Conservation (phyloP, 1,140 invertebrate genomes). For the Pantala flavescens region DNA sequence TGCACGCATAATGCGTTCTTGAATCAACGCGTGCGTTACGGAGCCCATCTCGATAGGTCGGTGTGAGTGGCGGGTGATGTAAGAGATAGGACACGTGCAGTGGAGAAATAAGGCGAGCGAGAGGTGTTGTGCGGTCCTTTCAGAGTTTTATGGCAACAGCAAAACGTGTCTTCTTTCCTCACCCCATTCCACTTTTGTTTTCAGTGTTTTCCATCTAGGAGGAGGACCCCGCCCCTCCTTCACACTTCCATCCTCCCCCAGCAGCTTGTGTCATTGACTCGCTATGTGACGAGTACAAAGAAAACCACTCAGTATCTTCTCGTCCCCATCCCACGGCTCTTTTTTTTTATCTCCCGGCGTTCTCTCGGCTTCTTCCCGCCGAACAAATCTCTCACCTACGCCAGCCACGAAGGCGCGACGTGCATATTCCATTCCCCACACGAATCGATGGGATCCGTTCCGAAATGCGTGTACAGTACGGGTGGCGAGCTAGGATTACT, state of each 20-base stretch:
- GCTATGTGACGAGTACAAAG: neutral
- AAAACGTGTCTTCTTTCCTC: neutral
- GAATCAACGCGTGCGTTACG: too few species aligned
- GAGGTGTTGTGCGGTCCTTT: neutral
- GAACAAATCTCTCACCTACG: too few species aligned
- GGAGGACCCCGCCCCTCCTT: neutral
- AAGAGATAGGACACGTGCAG: neutral
- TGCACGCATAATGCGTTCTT: too few species aligned
- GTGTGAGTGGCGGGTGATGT: neutral
- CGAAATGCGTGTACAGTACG: too few species aligned
- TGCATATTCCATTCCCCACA: too few species aligned
- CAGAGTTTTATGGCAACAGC: neutral
- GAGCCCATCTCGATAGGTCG: neutral
- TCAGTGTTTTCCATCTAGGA: neutral
- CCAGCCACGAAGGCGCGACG: too few species aligned
- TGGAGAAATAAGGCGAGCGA: neutral
- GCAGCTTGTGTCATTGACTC: conserved; percentile 6
- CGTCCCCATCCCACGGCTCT: neutral
- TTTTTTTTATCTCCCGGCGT: neutral
- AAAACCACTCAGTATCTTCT: neutral
- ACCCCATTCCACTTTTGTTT: neutral
- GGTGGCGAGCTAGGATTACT: too few species aligned
- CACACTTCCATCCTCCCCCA: neutral
- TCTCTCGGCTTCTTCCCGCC: neutral
- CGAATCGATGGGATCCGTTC: too few species aligned